Conservation (phyloP, 2,888 invertebrate species). For the Heliconius aoede region DNA sequence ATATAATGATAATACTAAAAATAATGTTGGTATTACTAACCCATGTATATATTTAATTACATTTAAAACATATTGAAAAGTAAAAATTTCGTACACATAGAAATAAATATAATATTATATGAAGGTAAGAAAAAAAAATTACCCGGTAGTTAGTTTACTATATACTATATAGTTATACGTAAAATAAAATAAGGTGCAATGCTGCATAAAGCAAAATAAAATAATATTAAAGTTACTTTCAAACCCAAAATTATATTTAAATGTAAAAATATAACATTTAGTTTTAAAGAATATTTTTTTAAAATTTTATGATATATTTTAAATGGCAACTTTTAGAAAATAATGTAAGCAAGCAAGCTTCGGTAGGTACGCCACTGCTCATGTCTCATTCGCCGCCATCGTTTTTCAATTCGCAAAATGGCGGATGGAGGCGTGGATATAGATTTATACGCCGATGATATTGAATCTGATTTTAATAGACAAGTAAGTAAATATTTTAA, state of each 20-base stretch:
- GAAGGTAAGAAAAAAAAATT: no score
- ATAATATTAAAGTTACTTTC: no score
- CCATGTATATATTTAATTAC: no score
- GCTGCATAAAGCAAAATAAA: background rate
- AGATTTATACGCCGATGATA: constrained; percentile 98
- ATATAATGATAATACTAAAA: no score
- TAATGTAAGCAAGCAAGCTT: constrained; percentile 7
- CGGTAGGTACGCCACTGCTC: background rate
- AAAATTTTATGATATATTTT: background rate
- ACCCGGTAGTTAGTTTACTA: background rate
- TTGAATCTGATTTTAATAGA: constrained; percentile 94
- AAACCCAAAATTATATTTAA: background rate
- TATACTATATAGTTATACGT: no score
- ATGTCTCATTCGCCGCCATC: constrained; percentile 17
- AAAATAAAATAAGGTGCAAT: background rate
- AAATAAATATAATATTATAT: no score
- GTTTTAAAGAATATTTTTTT: background rate
- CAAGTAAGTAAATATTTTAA: constrained; percentile 67
- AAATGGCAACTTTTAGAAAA: constrained; percentile 14
- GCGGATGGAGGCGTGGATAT: constrained; percentile 97
- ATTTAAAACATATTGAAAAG: no score
- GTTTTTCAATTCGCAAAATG: constrained; percentile 83
- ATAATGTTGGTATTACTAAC: no score
- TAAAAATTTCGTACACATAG: no score
- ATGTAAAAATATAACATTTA: background rate